phyloP scores from a whole-genome alignment of 2,888 invertebrate species.

The Xylocampa areola region DNA sequence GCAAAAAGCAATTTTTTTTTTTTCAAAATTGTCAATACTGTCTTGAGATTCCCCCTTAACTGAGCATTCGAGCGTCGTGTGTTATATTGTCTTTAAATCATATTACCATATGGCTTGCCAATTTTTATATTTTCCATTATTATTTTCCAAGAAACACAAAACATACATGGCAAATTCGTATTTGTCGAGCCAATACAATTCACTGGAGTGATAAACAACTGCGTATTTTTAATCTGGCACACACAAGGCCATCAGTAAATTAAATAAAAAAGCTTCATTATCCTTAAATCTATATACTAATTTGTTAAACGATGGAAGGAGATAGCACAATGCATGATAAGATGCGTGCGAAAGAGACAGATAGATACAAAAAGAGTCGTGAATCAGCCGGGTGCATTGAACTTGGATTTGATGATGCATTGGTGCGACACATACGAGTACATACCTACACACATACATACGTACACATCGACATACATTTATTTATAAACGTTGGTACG shows the following conservation, averaged over 20 bases:
- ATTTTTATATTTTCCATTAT: no score
- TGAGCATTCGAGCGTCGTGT: no score
- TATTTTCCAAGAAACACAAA: no score
- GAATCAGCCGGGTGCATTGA: constrained; percentile 74
- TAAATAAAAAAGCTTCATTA: constrained; percentile 27
- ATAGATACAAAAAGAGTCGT: constrained; percentile 70
- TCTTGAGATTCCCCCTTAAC: no score
- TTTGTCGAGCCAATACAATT: neutral
- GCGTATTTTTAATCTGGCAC: constrained; percentile 15
- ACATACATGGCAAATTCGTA: no score
- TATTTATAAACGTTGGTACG: constrained; percentile 49
- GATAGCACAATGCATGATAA: constrained; percentile 63
- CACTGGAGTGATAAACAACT: neutral
- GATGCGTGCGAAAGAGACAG: constrained; percentile 61
- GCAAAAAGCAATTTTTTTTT: no score
- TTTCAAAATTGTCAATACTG: no score
- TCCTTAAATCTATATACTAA: constrained; percentile 41
- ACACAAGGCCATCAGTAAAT: constrained; percentile 37
- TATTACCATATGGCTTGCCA: no score
- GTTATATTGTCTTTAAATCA: no score
- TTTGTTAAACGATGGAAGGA: constrained; percentile 53
- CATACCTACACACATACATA: constrained; percentile 46
- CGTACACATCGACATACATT: constrained; percentile 23
- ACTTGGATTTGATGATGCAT: constrained; percentile 78
- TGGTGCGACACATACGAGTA: constrained; percentile 60